A percentile compares a stretch with the other conserved stretches of the same genome.
Evolutionary conservation across 2,113 vertebrate genomes (phyloP).

Genomic region (Marmota flaviventris): DNA sequence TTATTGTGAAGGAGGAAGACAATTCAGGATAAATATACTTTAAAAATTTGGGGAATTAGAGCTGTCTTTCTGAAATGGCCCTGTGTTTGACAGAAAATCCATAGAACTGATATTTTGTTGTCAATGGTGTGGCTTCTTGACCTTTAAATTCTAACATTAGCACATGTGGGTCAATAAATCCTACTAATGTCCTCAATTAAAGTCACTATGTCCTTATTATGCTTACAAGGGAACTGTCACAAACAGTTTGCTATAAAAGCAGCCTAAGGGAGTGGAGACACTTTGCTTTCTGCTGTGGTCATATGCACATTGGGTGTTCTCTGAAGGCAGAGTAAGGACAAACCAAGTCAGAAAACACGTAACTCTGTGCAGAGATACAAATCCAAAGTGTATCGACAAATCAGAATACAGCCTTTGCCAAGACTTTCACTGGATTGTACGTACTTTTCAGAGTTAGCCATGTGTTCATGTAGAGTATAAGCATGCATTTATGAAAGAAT

Average conservation of each 20-base stretch:
- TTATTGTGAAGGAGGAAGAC: not conserved
- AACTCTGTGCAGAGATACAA: not conserved
- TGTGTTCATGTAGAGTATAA: not conserved
- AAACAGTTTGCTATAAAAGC: constrained; percentile 33
- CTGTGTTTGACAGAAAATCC: constrained; percentile 50
- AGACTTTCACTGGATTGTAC: not conserved
- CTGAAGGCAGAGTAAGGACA: not conserved
- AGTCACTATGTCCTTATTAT: constrained; percentile 68
- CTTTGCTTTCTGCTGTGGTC: not conserved
- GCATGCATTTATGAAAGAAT: not conserved
- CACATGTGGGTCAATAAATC: constrained; percentile 57
- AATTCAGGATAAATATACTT: not conserved
- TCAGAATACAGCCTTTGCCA: not conserved
- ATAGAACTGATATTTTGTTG: constrained; percentile 69
- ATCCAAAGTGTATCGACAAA: not conserved
- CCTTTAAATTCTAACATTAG: constrained; percentile 59
- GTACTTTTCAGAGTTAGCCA: not conserved
- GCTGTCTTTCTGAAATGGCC: not conserved
- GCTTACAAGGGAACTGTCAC: constrained; percentile 43
- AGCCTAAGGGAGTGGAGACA: not conserved
- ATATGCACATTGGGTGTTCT: not conserved
- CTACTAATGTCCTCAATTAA: constrained; percentile 76
- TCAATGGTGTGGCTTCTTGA: constrained; percentile 59
- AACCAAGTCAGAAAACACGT: not conserved
- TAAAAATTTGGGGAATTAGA: constrained; percentile 47